Base-by-base conservation (phyloP, 30 jellyfish, hydroid and myxozoan genomes). In the Haliclystus octoradiatus region DNA sequence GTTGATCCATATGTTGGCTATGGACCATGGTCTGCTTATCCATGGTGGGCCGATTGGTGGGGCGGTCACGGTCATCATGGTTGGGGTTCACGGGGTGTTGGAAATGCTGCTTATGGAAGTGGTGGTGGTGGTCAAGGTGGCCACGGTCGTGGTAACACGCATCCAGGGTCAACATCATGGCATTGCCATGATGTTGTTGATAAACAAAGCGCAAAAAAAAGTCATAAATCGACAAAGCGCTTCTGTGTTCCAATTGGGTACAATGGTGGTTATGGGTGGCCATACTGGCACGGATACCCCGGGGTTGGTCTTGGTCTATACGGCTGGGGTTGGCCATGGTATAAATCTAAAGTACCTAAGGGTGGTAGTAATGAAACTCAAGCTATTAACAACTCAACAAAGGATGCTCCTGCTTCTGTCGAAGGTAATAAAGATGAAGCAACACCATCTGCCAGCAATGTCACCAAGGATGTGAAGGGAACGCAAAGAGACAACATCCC, bases 21-120 rank as follows among this genome's bases (percentile, higher is more conserved):
- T 73, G 98, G 98, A 7, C 98, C 98, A 52, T 89, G 98, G 98
- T 74, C 98, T 14, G 92, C 98, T 12, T 89, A 89, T 74, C 98
- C 98, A 63, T 89, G 98, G 98, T 89, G 98, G 98, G 98, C 91
- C 40, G 98, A 89, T 49, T 89, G 98, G 98, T 89, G 98, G 98
- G 98, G 98, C 50, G 98, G 98, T 53, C 98, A 89, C 71, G 98
- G 98, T 13, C 95, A 89, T 60, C 98, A 89, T 71, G 95, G 95
- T 52, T 89, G 98, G 98, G 98, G 98, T 23, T 34, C 46, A 13
- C 30, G 47, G 24, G 68, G 33, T 28, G 92, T 83, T 30, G 80
- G 79, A 30, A 76, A 81, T 7, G 79, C 35, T 22, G 91, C 80
- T 0, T 78, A 66, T 34, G 93, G 93, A 3, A 60, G 64, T 52